These are phyloP conservation scores for Camponotus fellah DNA, from an alignment of 2,888 invertebrate genomes.

Conservation along the genomic window DNA sequence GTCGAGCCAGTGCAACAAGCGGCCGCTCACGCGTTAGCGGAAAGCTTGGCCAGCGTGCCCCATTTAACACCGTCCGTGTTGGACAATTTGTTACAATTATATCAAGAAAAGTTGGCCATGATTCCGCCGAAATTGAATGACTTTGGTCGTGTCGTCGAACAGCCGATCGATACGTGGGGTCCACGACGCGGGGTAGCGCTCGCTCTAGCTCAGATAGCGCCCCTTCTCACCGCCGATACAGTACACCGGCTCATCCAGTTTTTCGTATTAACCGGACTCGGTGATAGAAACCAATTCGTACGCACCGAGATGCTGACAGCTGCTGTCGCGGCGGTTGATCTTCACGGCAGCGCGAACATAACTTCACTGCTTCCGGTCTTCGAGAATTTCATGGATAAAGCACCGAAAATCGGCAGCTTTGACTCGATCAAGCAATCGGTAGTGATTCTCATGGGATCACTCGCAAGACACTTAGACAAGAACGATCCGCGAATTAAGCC, in stretches of 20 bases:
- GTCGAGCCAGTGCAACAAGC: conserved; percentile 94
- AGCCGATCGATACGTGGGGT: conserved; percentile 96
- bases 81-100: conserved; percentile 90
- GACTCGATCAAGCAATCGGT: conserved; percentile 98
- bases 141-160: conserved; percentile 95
- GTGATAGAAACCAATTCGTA: conserved; percentile 94
- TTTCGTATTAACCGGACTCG: conserved; percentile 94
- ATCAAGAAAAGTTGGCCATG: conserved; percentile 92
- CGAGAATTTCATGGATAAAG: conserved; percentile 96
- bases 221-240: conserved; percentile 90
- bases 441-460: conserved; percentile 98
- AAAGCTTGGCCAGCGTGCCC: conserved; percentile 88
- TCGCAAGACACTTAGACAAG: conserved; percentile 98
- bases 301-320: conserved; percentile 97
- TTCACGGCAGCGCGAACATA: conserved; percentile 94
- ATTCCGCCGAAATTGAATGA: conserved; percentile 95
- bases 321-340: conserved; percentile 96
- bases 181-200: conserved; percentile 96
- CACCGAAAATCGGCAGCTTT: conserved; percentile 95
- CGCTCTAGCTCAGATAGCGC: conserved; percentile 93
- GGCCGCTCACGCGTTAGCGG: conserved; percentile 93
- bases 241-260: conserved; percentile 92
- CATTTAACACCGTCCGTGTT: conserved; percentile 88
- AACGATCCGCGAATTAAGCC: conserved; percentile 96
- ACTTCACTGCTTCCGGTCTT: conserved; percentile 94